phyloP scores from a whole-genome alignment of 2,113 vertebrate species.

The Pterophyllum scalare region DNA sequence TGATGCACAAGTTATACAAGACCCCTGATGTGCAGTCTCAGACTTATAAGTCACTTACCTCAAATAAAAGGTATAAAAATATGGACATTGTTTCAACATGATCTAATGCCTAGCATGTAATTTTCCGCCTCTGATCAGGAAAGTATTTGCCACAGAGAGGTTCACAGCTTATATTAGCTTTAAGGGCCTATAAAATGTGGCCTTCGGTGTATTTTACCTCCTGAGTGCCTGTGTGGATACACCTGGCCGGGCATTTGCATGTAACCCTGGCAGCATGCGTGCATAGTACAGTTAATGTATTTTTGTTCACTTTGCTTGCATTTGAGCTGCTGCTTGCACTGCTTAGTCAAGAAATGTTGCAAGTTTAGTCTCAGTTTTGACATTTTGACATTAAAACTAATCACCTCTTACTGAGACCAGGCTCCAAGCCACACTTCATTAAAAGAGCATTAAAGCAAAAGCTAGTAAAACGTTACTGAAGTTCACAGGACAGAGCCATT shows the following conservation, averaged over 20 bases:
- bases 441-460: slow-evolving; percentile 53
- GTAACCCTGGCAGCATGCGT: slow-evolving; percentile 14
- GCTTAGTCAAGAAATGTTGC: slow-evolving; percentile 1
- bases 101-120: slow-evolving; percentile 51
- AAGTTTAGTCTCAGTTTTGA: slow-evolving; percentile 58
- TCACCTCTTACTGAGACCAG: slow-evolving; percentile 45
- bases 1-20: slow-evolving; percentile 56
- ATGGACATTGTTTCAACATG: slow-evolving; percentile 63
- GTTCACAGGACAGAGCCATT: background rate
- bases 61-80: slow-evolving; percentile 65
- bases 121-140: slow-evolving; percentile 42
- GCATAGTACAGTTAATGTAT: slow-evolving; percentile 11
- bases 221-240: slow-evolving; percentile 57
- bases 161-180: slow-evolving; percentile 55
- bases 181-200: slow-evolving; percentile 48
- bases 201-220: slow-evolving; percentile 31
- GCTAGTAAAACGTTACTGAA: slow-evolving; percentile 9
- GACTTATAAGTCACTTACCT: slow-evolving; percentile 58
- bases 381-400: slow-evolving; percentile 53
- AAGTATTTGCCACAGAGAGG: slow-evolving; percentile 58
- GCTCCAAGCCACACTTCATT: slow-evolving; percentile 48
- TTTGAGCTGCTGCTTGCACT: slow-evolving; percentile 10
- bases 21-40: slow-evolving; percentile 39
- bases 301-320: slow-evolving; percentile 18
- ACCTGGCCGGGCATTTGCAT: slow-evolving; percentile 53